These are phyloP conservation scores for Poecilia wingei DNA, from an alignment of 2,797 vertebrate genomes.

Conservation along the genomic window DNA sequence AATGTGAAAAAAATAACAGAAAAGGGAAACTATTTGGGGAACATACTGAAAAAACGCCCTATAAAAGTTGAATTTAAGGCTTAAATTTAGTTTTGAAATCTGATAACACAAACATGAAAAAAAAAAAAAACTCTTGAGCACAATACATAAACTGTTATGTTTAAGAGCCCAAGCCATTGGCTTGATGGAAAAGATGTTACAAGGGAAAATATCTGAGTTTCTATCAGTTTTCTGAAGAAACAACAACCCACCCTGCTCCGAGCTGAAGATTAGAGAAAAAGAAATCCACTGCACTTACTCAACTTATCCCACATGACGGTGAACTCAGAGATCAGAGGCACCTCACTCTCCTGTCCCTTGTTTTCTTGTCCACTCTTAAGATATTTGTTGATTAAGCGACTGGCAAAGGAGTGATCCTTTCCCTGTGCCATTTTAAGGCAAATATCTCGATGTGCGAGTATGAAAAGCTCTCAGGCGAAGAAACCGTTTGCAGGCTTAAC, in stretches of 20 bases:
- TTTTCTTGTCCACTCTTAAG: slow-evolving; percentile 86
- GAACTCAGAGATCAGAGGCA: slow-evolving; percentile 84
- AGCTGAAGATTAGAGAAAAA: slow-evolving; percentile 23
- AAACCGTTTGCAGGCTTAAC: slow-evolving; percentile 54
- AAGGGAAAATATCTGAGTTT: neutral
- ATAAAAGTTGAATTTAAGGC: neutral
- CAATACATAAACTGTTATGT: neutral
- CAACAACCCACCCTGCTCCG: slow-evolving; percentile 1
- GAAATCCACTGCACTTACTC: slow-evolving; percentile 86
- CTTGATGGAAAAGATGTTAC: neutral
- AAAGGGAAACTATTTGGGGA: slow-evolving; percentile 19
- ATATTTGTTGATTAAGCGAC: slow-evolving; percentile 88
- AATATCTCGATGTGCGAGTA: slow-evolving; percentile 15
- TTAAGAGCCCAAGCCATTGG: neutral
- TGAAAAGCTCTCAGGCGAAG: slow-evolving; percentile 43
- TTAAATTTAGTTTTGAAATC: neutral
- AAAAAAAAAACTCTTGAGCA: neutral
- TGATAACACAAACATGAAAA: neutral
- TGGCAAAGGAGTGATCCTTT: slow-evolving; percentile 88
- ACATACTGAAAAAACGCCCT: neutral
- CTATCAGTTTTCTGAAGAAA: slow-evolving; percentile 6
- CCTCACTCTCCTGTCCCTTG: slow-evolving; percentile 84
- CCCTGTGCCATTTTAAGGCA: slow-evolving; percentile 85
- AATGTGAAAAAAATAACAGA: slow-evolving; percentile 3
- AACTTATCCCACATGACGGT: slow-evolving; percentile 87